A percentile compares a stretch with the other conserved stretches of the same genome.
phyloP scores from a whole-genome alignment of 1,140 invertebrate genomes.

The Drosophila melanogaster region Release_6_plus_ISO1_MT NC_004354.4:12787001-12787500 shows the following conservation, averaged over 20 bases:
- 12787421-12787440: constrained; percentile 7
- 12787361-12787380: background rate
- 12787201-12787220: background rate
- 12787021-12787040: constrained; percentile 18
- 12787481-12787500: constrained; percentile 28
- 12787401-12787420: constrained; percentile 5
- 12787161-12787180: constrained; percentile 44
- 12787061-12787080: constrained; percentile 8
- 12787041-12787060: background rate
- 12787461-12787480: constrained; percentile 38
- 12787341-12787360: background rate
- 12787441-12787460: constrained; percentile 43
- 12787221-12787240: too few relatives aligned
- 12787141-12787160: constrained; percentile 52
- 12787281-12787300: background rate
- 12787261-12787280: background rate
- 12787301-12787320: background rate
- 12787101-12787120: background rate
- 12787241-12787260: background rate
- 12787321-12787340: background rate
- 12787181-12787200: constrained; percentile 2
- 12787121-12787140: constrained; percentile 20
- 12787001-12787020: constrained; percentile 22
- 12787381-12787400: background rate
- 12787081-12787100: constrained; percentile 20